These are phyloP conservation scores for Drosophila diplacantha DNA, from an alignment of 2,888 invertebrate genomes.

Conservation along the genomic window DNA sequence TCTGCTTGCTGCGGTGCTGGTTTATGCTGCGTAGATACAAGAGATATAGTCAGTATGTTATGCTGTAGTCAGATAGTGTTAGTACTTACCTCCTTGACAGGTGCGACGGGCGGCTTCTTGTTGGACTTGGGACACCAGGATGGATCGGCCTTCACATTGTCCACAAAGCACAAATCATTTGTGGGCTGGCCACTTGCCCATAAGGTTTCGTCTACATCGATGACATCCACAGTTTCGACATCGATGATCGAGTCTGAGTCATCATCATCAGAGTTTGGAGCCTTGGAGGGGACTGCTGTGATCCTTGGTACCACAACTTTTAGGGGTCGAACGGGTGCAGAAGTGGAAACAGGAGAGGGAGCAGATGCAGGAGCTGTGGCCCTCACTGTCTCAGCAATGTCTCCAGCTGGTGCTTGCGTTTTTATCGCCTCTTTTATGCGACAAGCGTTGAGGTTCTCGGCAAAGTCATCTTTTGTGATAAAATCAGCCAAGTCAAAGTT, in stretches of 20 bases:
- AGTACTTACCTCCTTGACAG: conserved; percentile 65
- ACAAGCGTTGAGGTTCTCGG: conserved; percentile 43
- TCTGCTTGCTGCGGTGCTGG: conserved; percentile 2
- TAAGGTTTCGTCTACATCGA: conserved; percentile 66
- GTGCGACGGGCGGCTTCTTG: conserved; percentile 43
- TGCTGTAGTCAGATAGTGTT: neutral
- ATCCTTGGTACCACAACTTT: conserved; percentile 4
- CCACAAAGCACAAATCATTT: conserved; percentile 62
- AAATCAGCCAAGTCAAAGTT: conserved; percentile 77
- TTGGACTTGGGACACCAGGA: conserved; percentile 72
- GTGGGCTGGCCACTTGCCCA: conserved; percentile 22
- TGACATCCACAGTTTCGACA: conserved; percentile 75
- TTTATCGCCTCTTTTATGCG: conserved; percentile 19
- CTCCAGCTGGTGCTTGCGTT: neutral
- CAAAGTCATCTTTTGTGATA: conserved; percentile 76
- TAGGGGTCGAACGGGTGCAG: neutral
- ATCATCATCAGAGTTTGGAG: conserved; percentile 61
- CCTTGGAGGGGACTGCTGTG: conserved; percentile 37
- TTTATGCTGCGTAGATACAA: conserved; percentile 49
- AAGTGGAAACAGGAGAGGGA: neutral
- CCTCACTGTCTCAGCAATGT: neutral
- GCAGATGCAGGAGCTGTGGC: neutral
- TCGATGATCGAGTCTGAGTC: conserved; percentile 77
- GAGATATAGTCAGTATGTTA: conserved; percentile 16
- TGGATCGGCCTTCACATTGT: conserved; percentile 75